phyloP scores from a whole-genome alignment of 2,113 vertebrate species.

The Phrynosoma blainvillii region DNA sequence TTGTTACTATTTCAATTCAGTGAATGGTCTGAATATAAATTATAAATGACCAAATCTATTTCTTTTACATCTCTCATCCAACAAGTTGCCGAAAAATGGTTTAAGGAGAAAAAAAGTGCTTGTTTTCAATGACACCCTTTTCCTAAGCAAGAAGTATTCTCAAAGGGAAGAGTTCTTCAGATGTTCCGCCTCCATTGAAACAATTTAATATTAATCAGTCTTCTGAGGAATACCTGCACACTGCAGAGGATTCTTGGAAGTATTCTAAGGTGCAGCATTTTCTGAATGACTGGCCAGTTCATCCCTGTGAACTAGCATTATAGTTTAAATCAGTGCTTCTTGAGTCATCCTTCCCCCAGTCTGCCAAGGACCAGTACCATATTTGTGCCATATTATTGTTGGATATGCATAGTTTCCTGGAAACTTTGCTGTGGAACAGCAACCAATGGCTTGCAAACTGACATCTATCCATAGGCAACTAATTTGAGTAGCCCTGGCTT shows the following conservation, averaged over 20 bases:
- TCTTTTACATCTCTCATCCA: not conserved
- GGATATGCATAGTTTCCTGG: too few species aligned
- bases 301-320: not conserved
- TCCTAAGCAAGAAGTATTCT: not conserved
- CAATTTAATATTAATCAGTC: not conserved
- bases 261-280: not conserved
- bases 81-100: not conserved
- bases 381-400: too few species aligned
- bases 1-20: not conserved
- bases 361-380: too few species aligned
- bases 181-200: not conserved
- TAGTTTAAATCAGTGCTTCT: not conserved
- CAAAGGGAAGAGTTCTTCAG: not conserved
- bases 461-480: too few species aligned
- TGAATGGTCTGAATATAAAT: not conserved
- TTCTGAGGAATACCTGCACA: not conserved
- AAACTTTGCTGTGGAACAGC: too few species aligned
- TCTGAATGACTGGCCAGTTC: not conserved
- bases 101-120: not conserved
- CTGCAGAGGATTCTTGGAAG: not conserved
- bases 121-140: not conserved
- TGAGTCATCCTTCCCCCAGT: not conserved
- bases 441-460: too few species aligned
- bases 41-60: not conserved
- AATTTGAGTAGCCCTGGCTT: too few species aligned